A percentile compares a stretch with the other conserved stretches of the same genome.
Conservation (phyloP, 2,113 vertebrate genomes). For the Sapayoa aenigma region DNA sequence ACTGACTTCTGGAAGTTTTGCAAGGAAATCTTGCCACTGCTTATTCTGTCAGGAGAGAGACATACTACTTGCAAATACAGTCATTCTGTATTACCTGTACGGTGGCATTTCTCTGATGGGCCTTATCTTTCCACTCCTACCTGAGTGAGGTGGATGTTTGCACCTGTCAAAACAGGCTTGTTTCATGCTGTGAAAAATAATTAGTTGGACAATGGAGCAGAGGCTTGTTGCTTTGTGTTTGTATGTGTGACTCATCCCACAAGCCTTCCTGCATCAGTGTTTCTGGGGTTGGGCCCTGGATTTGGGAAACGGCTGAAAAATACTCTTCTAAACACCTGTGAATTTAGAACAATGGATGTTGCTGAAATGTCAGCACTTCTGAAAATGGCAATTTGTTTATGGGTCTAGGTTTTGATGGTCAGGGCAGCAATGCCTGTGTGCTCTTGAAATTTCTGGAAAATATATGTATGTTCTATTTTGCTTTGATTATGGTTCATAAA, state of each 20-base stretch:
- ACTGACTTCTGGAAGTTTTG: neutral
- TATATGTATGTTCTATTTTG: neutral
- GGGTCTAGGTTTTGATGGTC: neutral
- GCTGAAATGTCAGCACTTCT: neutral
- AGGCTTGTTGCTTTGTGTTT: neutral
- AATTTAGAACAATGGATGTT: neutral
- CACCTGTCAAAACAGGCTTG: neutral
- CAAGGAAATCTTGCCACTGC: neutral
- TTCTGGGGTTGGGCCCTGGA: neutral
- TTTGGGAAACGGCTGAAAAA: neutral
- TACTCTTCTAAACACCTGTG: neutral
- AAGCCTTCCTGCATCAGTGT: neutral
- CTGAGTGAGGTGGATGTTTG: neutral
- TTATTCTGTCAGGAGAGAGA: neutral
- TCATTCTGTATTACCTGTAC: neutral
- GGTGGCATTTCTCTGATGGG: neutral
- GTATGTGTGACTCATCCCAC: neutral
- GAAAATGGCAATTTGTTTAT: neutral
- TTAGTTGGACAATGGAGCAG: neutral
- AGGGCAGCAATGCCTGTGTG: neutral
- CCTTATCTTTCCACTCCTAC: neutral
- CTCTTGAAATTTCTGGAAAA: neutral
- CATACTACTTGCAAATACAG: rapidly evolving
- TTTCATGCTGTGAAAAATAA: neutral
- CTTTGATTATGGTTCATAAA: neutral